These are phyloP conservation scores for Parauchenoglanis ngamensis DNA, from an alignment of 2,797 vertebrate species.

Conservation along the genomic window DNA sequence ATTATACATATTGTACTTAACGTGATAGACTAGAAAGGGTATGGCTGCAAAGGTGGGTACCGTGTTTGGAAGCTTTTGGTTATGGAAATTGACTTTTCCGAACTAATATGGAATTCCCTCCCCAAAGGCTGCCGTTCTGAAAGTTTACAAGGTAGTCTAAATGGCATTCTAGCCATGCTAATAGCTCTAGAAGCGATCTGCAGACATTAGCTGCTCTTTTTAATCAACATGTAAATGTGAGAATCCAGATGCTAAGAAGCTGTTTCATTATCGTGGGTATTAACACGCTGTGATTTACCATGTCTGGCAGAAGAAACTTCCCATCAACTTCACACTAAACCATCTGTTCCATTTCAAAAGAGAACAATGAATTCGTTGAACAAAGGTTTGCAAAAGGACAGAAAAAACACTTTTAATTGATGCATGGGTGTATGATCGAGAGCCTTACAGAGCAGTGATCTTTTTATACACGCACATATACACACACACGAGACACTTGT, in stretches of 20 bases:
- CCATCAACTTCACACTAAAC: neutral
- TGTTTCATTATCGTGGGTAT: neutral
- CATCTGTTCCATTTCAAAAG: neutral
- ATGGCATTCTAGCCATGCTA: neutral
- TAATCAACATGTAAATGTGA: neutral
- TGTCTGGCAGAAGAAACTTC: neutral
- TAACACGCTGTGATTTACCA: constrained; percentile 3
- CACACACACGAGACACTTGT: constrained; percentile 6
- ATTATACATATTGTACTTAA: neutral
- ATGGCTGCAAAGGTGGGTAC: neutral
- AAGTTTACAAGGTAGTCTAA: neutral
- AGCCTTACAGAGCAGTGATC: constrained; percentile 37
- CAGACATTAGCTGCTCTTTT: neutral
- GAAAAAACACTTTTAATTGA: constrained; percentile 47
- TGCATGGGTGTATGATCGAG: neutral
- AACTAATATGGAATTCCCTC: neutral
- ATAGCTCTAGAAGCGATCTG: neutral
- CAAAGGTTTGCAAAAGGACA: neutral
- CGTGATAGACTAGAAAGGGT: no score
- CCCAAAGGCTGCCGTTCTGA: neutral
- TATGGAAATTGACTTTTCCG: neutral
- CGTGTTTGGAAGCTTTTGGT: neutral
- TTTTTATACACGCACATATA: neutral
- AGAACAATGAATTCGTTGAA: neutral
- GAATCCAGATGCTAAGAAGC: neutral